A percentile compares a stretch with the other conserved stretches of the same genome.
These are phyloP conservation scores for Saguinus midas DNA, from an alignment of 2,113 vertebrate species.

Conservation along the genomic window DNA sequence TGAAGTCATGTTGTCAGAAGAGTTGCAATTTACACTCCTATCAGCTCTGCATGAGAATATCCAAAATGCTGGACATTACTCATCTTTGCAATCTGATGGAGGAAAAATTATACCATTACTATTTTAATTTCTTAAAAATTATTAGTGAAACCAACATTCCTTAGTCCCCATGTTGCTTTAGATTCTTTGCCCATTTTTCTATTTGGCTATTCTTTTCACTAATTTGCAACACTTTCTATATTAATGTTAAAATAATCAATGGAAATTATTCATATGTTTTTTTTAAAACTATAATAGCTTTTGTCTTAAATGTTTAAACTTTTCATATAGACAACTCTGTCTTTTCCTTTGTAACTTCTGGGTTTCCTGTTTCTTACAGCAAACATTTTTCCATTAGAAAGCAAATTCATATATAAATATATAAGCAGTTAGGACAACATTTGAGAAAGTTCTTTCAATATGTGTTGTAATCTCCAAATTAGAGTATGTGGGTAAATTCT, in stretches of 20 bases:
- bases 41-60: neutral
- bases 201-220: neutral
- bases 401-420: neutral
- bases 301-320: neutral
- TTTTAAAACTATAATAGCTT: neutral
- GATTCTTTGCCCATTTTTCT: neutral
- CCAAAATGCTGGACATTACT: neutral
- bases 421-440: neutral
- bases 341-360: neutral
- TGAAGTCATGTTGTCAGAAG: neutral
- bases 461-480: neutral
- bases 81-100: neutral
- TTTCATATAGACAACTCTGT: neutral
- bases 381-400: neutral
- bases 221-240: neutral
- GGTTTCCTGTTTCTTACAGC: neutral
- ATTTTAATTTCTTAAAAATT: neutral
- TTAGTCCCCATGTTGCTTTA: neutral
- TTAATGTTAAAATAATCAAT: neutral
- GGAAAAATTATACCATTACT: neutral
- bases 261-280: neutral
- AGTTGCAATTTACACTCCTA: neutral
- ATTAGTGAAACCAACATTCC: neutral
- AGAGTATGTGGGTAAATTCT: neutral
- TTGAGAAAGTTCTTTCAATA: neutral